Base-by-base conservation (phyloP, 2,888 invertebrate species). In the Phyllotreta cruciferae region DNA sequence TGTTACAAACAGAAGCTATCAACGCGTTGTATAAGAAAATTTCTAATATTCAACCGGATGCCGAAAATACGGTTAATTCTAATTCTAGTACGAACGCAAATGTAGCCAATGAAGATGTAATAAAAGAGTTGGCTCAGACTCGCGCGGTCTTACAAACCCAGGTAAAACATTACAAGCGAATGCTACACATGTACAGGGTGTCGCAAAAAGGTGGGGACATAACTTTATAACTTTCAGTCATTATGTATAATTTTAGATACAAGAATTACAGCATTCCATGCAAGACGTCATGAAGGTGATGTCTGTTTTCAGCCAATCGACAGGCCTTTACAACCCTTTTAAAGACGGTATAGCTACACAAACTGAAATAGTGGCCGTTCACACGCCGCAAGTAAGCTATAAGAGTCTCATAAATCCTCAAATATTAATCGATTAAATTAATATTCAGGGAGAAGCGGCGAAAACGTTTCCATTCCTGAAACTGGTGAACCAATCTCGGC, bases 21-120 rank as follows among this genome's bases (percentile, higher is more conserved):
- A 92, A 91, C 76, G 93, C 93, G 0, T 82, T 94, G 2, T 94
- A 94, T 94, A 93, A 92, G 80, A 93, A 93, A 78, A 91, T 93
- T 1, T 90, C 90, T 10, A 86, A 88, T 0, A 81, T 92, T 71
- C 90, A 89, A 65, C 82, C 83, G 6, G 70, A 67, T 36, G 58
- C 53, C 3, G 67, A 64, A n/a, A 53, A 10, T 9, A 37, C 64
- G 35, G 42, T 64, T n/a, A 52, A 66, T 6, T 45, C 56, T 14
- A 65, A 65, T 55, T 53, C 70, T 11, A 75, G 69, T 50, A 73
- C 76, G 73, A 74, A n/a, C n/a, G n/a, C 76, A 3, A 75, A 71
- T 60, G 76, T 80, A 57, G 75, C 74, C 61, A 86, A 85, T 69
- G 81, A 84, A 0, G 88, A 90, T 53, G 86, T 88, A 13, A 86